These are phyloP conservation scores for Leuciscus idus DNA, from an alignment of 2,113 vertebrate genomes.

Conservation along the genomic window DNA sequence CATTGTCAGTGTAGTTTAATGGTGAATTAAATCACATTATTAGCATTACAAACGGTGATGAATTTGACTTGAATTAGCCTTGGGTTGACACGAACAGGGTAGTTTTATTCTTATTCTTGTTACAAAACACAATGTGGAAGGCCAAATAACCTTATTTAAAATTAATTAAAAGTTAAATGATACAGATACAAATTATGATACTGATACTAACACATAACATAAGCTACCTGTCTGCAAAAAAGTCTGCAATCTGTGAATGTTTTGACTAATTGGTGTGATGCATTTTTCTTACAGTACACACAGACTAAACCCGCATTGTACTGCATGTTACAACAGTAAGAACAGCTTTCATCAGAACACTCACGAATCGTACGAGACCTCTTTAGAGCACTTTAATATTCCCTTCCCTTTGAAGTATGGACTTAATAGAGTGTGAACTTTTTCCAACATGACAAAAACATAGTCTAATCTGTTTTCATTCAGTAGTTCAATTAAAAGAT, in stretches of 20 bases:
- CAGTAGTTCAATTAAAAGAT: constrained; percentile 10
- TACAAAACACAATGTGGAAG: not conserved
- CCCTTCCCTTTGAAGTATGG: constrained; percentile 53
- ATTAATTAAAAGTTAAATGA: not conserved
- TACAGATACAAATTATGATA: not conserved
- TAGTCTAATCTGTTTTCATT: constrained; percentile 48
- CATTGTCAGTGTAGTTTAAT: not conserved
- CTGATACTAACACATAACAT: not conserved
- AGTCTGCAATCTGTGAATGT: not conserved
- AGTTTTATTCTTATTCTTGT: not conserved
- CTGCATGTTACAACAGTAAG: not conserved
- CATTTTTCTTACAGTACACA: not conserved
- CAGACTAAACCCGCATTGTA: not conserved
- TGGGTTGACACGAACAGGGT: not conserved
- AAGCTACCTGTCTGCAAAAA: not conserved
- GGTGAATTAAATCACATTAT: not conserved
- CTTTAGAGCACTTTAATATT: constrained; percentile 7
- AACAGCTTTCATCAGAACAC: not conserved
- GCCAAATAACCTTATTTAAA: not conserved
- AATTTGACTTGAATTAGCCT: not conserved
- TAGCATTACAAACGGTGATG: not conserved
- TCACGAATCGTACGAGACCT: not conserved
- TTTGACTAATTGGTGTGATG: not conserved
- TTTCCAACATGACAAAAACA: constrained; percentile 47
- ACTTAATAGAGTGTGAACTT: constrained; percentile 40